A percentile compares a stretch with the other conserved stretches of the same genome.
These are phyloP conservation scores for Strigamia crassipes DNA, from an alignment of 2,888 invertebrate genomes.

Conservation along the genomic window DNA sequence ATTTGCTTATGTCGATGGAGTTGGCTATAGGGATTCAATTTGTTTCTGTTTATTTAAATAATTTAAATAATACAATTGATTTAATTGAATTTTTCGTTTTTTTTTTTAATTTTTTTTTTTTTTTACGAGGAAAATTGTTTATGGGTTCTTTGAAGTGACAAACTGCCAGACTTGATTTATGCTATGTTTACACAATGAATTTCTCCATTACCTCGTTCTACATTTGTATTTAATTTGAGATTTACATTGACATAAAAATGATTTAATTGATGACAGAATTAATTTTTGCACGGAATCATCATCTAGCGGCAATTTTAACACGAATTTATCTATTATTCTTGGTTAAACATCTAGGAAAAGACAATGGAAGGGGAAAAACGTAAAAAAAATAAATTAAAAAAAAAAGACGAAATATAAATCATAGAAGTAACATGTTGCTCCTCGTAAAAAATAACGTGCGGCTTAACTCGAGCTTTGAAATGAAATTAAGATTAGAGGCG, in stretches of 20 bases:
- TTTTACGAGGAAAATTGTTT: neutral
- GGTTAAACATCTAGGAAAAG: neutral
- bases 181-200: neutral
- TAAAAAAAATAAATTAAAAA: neutral
- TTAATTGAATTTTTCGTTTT: neutral
- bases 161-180: neutral
- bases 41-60: too few relatives aligned
- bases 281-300: neutral
- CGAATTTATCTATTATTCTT: too few relatives aligned
- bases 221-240: neutral
- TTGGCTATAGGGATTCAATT: too few relatives aligned
- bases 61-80: too few relatives aligned
- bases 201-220: neutral
- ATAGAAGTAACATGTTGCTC: neutral
- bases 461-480: too few relatives aligned
- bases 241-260: neutral
- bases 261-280: neutral
- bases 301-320: too few relatives aligned
- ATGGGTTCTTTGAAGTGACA: neutral
- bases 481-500: too few relatives aligned
- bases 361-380: neutral
- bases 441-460: neutral
- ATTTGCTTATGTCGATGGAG: too few relatives aligned
- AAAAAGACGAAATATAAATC: neutral
- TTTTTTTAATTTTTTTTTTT: neutral